Percentiles rank a stretch among this genome's conserved stretches.
Conservation (phyloP, 2,113 vertebrate genomes). For the Gobius niger region DNA sequence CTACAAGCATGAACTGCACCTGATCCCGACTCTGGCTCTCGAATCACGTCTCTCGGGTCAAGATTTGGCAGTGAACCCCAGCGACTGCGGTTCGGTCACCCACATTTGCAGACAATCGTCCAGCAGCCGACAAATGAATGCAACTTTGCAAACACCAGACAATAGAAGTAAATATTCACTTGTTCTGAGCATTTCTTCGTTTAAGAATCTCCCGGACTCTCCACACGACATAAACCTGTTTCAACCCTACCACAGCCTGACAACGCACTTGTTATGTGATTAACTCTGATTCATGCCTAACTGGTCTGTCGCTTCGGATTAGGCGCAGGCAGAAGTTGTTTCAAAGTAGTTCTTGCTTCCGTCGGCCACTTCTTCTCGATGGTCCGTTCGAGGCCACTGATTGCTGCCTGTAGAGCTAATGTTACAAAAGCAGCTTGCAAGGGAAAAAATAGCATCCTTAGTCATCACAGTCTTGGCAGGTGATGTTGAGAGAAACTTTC, state of each 20-base stretch:
- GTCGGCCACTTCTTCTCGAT: neutral
- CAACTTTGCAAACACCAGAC: no score
- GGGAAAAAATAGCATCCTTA: neutral
- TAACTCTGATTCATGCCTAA: constrained; percentile 10
- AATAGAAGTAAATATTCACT: neutral
- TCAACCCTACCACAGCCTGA: neutral
- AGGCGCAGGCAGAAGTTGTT: constrained; percentile 1
- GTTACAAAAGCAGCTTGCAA: neutral
- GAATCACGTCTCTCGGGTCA: no score
- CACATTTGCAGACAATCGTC: no score
- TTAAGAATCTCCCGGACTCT: neutral
- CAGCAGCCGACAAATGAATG: no score
- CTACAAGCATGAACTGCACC: no score
- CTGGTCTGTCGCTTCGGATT: constrained; percentile 15
- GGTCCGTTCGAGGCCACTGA: constrained; percentile 1
- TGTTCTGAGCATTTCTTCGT: neutral
- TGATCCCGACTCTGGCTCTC: no score
- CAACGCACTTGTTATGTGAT: neutral
- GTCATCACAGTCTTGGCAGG: neutral
- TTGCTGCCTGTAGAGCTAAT: constrained; percentile 22
- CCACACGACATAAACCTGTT: neutral
- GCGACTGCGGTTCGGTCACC: no score
- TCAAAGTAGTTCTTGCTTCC: constrained; percentile 4
- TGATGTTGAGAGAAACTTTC: constrained; percentile 3
- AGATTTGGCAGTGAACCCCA: no score